Evolutionary conservation across 2,888 invertebrate species (phyloP).

Genomic region (Ophion ventricosus): DNA sequence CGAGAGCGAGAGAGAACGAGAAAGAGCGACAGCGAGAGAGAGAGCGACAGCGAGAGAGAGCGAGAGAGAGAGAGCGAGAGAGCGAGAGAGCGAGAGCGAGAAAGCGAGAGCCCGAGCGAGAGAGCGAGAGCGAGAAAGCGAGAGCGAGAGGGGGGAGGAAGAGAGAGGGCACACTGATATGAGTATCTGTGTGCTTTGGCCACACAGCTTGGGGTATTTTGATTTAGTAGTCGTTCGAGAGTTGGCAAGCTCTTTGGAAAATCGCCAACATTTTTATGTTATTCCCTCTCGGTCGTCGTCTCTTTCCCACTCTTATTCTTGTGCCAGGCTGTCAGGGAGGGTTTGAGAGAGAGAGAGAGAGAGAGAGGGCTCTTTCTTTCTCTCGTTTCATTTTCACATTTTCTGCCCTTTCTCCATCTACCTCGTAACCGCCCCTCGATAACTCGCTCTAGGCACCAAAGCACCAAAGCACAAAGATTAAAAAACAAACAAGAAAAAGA

Average conservation of each 20-base stretch:
- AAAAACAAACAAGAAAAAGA: constrained; percentile 9
- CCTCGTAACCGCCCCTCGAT: constrained; percentile 21
- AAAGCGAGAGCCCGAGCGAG: background rate
- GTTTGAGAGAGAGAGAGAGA: background rate
- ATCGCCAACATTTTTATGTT: constrained; percentile 80
- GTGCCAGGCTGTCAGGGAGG: background rate
- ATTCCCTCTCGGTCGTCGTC: constrained; percentile 71
- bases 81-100: constrained; percentile 32
- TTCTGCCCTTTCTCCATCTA: constrained; percentile 32
- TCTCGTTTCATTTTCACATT: constrained; percentile 54
- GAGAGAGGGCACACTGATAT: constrained; percentile 8
- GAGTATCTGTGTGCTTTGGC: constrained; percentile 41
- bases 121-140: background rate
- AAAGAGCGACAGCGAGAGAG: constrained; percentile 11
- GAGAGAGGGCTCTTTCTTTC: background rate
- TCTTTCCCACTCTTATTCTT: constrained; percentile 49
- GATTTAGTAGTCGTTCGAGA: constrained; percentile 81
- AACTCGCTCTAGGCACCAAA: constrained; percentile 44
- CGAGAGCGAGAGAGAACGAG: constrained; percentile 26
- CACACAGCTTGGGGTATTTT: constrained; percentile 75
- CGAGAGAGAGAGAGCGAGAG: constrained; percentile 30
- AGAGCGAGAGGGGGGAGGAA: background rate
- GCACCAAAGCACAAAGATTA: constrained; percentile 5
- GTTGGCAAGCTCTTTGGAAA: constrained; percentile 81
- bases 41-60: constrained; percentile 12